Evolutionary conservation across 2,113 vertebrate genomes (phyloP), one percentile per base, ranked within the genome.

Genomic region (Eulemur macaco): DNA sequence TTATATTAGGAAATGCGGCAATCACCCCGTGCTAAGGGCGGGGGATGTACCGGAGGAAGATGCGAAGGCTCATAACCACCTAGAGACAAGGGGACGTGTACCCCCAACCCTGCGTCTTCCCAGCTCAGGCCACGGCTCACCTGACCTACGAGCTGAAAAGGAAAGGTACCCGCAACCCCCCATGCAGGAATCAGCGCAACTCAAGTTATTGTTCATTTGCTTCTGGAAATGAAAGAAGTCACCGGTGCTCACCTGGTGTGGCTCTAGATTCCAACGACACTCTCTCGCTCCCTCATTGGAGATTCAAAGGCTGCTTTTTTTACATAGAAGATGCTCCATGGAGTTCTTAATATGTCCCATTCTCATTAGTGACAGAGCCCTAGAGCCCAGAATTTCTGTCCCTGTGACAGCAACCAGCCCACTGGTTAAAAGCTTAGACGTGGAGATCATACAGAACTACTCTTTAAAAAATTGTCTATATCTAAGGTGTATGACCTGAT

Each of bases 1-100:
- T 96, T 97, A 95, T 96, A 97, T 97, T 95, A 86, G 77, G 95
- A 98, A 94, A 91, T 29, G 23, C 80, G 37, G 73, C 86, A 87
- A 82, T 63, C 58, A 47, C 86, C 66, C 68, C 54, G 25, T 85
- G 86, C 74, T 87, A 54, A 66, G 96, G 63, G 82, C 0, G 54
- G 93, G 54, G 89, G 91, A 76, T 31, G 50, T 68, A 29, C 52
- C 47, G 15, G 71, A 86, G 73, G 94, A 56, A 80, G 90, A 80
- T 10, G 25, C 3, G 76, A 54, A 31, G 82, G 39, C 64, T 84
- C 25, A 1, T 1, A 14, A n/a, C 18, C 6, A 34, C 60, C 52
- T 37, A 37, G 45, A 56, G 77, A 73, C 27, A 21, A 74, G 56
- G 45, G 37, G 45, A 5, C 10, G 4, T 34, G 52, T 54, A 69